phyloP scores from a whole-genome alignment of 2,888 invertebrate species.

The Leptopilina myrica region DNA sequence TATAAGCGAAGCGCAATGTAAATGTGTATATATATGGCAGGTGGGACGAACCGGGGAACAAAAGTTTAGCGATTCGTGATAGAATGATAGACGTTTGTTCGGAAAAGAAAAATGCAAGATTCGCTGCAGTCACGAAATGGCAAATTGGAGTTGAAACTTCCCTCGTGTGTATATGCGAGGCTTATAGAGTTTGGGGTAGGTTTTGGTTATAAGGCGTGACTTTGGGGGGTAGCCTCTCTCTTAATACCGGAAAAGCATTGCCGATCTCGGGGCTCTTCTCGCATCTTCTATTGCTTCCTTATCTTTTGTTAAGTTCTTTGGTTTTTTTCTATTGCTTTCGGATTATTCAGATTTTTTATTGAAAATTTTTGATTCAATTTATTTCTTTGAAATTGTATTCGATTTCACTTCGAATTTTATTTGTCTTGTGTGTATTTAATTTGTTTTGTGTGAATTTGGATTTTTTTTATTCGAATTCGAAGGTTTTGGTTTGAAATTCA shows the following conservation, averaged over 20 bases:
- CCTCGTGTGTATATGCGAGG: slow-evolving; percentile 56
- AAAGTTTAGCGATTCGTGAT: slow-evolving; percentile 76
- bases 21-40: slow-evolving; percentile 55
- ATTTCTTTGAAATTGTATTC: too few relatives aligned
- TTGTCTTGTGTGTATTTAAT: too few relatives aligned
- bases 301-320: background rate
- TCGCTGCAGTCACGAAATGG: slow-evolving; percentile 77
- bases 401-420: too few relatives aligned
- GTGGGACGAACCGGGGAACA: slow-evolving; percentile 66
- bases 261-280: background rate
- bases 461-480: too few relatives aligned
- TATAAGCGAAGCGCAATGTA: slow-evolving; percentile 32
- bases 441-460: too few relatives aligned
- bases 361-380: too few relatives aligned
- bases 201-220: slow-evolving; percentile 68
- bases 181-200: slow-evolving; percentile 69
- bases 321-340: background rate
- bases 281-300: background rate
- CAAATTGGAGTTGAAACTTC: slow-evolving; percentile 76
- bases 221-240: slow-evolving; percentile 49
- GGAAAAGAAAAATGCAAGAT: slow-evolving; percentile 77
- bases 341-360: background rate
- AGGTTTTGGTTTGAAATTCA: too few relatives aligned
- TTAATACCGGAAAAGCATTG: slow-evolving; percentile 42
- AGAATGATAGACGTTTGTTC: slow-evolving; percentile 77